Conservation (phyloP, 2,113 vertebrate genomes). For the Plecotus auritus region DNA sequence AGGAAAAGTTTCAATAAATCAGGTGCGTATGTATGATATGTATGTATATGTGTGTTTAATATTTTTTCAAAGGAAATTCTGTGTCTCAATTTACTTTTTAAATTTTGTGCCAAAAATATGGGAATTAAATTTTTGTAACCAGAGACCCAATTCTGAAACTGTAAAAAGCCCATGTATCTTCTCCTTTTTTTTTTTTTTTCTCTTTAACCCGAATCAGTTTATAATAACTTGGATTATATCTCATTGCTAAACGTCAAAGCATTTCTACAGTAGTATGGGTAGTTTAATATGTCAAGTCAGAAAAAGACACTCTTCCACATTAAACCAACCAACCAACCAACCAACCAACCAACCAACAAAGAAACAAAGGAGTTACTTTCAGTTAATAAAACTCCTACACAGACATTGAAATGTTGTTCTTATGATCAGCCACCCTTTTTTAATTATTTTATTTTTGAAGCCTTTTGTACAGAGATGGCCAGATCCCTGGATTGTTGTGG, state of each 20-base stretch:
- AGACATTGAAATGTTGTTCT: neutral
- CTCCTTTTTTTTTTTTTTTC: no score
- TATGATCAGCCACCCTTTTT: neutral
- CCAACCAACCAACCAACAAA: no score
- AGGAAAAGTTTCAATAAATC: neutral
- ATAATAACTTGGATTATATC: constrained; percentile 10
- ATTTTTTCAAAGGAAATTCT: neutral
- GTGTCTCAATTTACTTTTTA: neutral
- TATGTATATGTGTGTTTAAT: neutral
- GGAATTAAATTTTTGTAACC: neutral
- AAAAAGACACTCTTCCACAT: neutral
- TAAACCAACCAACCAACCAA: neutral
- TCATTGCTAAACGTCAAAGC: constrained; percentile 33
- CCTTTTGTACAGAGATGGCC: neutral
- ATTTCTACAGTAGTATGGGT: neutral
- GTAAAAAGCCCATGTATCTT: neutral
- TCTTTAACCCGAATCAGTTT: neutral
- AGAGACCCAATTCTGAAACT: neutral
- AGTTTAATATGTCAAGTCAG: constrained; percentile 27
- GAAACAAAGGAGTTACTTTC: neutral
- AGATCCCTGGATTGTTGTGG: neutral
- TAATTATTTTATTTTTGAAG: neutral
- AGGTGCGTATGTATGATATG: neutral
- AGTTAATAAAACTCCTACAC: neutral
- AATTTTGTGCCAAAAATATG: neutral